Base-by-base conservation (phyloP, 2,113 vertebrate species). In the Brachyistius frenatus region DNA sequence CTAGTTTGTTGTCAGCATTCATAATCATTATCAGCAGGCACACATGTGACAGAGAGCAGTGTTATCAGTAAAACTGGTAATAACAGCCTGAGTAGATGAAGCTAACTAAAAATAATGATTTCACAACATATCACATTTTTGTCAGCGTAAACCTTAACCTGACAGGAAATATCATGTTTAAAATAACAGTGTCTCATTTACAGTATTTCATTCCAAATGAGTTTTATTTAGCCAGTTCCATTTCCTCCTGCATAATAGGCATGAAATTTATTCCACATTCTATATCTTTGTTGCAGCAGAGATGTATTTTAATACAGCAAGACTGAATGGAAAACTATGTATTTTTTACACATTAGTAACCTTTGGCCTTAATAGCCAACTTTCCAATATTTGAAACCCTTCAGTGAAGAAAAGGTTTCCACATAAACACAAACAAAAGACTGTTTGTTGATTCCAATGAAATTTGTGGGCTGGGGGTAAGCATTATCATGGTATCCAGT, bases 71-170 rank as follows among this genome's bases (percentile, higher is more conserved):
- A 69, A 73, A 75, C 49, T 58, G 70, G 74, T 79, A 78, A 87
- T 83, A 80, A 73, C 37, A 1, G 53, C 65, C 67, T 6, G 68
- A 78, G 80, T 56, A 31, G 67, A 81, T 46, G 60, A 67, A 81
- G 74, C 64, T 63, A 85, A 84, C 86, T 78, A 84, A 86, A 90
- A 89, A 84, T 87, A 89, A 89, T 79, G 84, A 87, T 60, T 68
- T 73, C 15, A 35, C n/a, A 67, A 46, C 67, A 73, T 80, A 76
- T 87, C 56, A 58, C 33, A 80, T 86, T 90, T 79, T 83, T 62
- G 79, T 49, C 47, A 70, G 71, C 35, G 8, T 44, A 54, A 63
- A 74, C 44, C 47, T 36, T 66, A 31, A 86, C 73, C 70, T 78
- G 41, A 53, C 54, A 77, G 60, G 50, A 81, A 88, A 78, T 78